Conservation (phyloP, 2,113 vertebrate species). For the Prinia subflava region DNA sequence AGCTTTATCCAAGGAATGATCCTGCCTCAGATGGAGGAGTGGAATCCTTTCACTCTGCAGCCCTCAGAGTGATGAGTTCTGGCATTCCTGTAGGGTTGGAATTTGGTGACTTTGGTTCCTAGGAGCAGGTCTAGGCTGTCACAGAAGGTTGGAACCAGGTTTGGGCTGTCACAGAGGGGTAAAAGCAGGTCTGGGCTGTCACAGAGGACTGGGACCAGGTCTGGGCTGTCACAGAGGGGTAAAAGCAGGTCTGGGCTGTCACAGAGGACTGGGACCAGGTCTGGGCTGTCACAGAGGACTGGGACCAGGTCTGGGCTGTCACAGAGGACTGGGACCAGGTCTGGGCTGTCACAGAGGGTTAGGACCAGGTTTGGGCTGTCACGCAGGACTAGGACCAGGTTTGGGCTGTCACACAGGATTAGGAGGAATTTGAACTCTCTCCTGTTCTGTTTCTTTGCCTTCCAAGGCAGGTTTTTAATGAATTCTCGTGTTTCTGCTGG, state of each 20-base stretch:
- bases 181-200: neutral
- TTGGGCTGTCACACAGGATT: neutral
- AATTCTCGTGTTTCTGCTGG: neutral
- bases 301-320: neutral
- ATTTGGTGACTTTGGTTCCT: neutral
- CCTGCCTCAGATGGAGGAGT: fast-evolving
- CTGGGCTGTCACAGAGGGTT: neutral
- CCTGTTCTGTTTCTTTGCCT: too few species aligned
- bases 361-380: neutral
- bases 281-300: neutral
- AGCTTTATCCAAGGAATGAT: neutral
- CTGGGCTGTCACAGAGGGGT: too few species aligned
- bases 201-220: too few species aligned
- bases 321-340: neutral
- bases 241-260: too few species aligned
- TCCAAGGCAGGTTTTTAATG: neutral
- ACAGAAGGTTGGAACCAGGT: neutral
- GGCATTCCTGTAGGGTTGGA: too few species aligned
- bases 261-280: neutral
- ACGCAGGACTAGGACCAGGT: neutral
- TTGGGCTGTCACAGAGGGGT: neutral
- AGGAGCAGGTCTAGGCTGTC: neutral
- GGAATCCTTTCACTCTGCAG: too few species aligned
- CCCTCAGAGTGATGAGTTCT: too few species aligned
- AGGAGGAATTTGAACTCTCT: too few species aligned